A percentile compares a stretch with the other conserved stretches of the same genome.
Conservation (phyloP, 2,888 invertebrate genomes). For the Thecophora atra region DNA sequence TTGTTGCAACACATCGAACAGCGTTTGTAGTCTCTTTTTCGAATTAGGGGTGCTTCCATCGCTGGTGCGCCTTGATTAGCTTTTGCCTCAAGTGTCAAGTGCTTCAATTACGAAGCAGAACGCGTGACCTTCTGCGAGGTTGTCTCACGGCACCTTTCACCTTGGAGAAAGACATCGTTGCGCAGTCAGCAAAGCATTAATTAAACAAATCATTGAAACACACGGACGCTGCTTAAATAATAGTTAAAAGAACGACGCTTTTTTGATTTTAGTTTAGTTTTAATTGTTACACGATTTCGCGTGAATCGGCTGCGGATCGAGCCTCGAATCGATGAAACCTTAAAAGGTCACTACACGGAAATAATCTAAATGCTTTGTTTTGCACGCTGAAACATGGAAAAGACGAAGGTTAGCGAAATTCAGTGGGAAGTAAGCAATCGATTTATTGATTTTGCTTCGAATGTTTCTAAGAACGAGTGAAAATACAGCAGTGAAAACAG, state of each 20-base stretch:
- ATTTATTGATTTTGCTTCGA: no score
- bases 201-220: no score
- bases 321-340: no score
- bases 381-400: no score
- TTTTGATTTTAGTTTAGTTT: not conserved
- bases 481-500: no score
- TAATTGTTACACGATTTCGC: no score
- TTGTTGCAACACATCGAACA: not conserved
- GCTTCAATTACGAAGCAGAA: slow-evolving; percentile 32
- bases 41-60: slow-evolving; percentile 38
- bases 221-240: not conserved
- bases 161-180: not conserved
- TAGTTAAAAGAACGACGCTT: not conserved
- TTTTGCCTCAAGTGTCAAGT: slow-evolving; percentile 54
- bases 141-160: not conserved
- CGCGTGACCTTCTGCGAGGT: slow-evolving; percentile 27
- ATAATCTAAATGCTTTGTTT: no score
- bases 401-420: no score
- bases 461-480: no score
- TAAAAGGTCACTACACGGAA: no score
- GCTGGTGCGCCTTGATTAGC: not conserved
- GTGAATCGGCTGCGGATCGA: no score
- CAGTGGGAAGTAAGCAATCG: no score
- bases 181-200: not conserved
- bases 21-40: slow-evolving; percentile 15